These are phyloP conservation scores for Tamandua tetradactyla DNA, from an alignment of 2,797 vertebrate genomes.

Conservation along the genomic window DNA sequence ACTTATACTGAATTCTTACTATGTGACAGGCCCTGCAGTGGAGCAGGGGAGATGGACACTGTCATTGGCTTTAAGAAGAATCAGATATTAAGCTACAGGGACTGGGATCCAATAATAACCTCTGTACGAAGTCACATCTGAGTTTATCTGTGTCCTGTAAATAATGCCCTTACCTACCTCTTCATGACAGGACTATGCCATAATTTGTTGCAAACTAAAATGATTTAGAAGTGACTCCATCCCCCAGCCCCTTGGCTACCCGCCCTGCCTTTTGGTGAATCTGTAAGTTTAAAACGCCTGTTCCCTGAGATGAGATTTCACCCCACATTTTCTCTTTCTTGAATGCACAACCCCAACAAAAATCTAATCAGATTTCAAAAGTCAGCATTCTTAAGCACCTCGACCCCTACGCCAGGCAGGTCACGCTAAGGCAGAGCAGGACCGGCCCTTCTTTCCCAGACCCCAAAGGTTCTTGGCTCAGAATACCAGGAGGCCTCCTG, in stretches of 20 bases:
- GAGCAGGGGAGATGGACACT: neutral
- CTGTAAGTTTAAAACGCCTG: neutral
- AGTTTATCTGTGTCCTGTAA: neutral
- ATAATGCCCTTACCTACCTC: neutral
- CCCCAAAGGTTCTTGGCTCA: neutral
- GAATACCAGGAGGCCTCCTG: neutral
- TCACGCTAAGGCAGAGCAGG: neutral
- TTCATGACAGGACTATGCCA: neutral
- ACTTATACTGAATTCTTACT: neutral
- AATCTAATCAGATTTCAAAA: slow-evolving; percentile 36
- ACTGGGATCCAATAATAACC: neutral
- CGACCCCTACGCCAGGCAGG: neutral
- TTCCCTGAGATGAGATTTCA: neutral
- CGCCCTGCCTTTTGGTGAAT: neutral
- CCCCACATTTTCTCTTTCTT: slow-evolving; percentile 58
- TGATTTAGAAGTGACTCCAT: neutral
- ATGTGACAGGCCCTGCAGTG: neutral
- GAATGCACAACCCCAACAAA: slow-evolving; percentile 60
- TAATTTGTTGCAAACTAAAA: neutral
- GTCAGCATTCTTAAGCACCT: slow-evolving; percentile 44
- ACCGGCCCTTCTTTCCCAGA: neutral
- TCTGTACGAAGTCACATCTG: neutral
- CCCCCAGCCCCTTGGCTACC: too few relatives aligned
- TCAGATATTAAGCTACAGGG: neutral
- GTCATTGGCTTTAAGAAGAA: neutral